A percentile compares a stretch with the other conserved stretches of the same genome.
phyloP scores from a whole-genome alignment of 2,113 vertebrate species.

The Eubucco bourcierii region DNA sequence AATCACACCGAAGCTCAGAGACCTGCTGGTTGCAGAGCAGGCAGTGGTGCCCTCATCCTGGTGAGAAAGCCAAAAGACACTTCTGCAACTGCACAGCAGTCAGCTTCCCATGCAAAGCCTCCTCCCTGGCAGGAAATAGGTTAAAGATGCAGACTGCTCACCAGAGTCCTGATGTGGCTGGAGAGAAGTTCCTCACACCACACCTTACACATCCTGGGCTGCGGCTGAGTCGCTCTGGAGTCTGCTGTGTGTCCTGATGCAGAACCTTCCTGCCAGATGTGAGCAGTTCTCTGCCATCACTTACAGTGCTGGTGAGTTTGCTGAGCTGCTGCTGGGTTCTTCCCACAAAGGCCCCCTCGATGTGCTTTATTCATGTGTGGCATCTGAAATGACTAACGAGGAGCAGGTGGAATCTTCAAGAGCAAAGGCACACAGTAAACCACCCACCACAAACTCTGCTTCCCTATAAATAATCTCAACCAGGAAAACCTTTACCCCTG shows the following conservation, averaged over 20 bases:
- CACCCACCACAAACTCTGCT: slow-evolving; percentile 23
- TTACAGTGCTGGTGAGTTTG: slow-evolving; percentile 21
- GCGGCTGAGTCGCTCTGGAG: neutral
- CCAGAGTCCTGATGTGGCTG: neutral
- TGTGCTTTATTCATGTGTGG: neutral
- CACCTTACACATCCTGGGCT: neutral
- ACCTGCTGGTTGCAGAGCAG: neutral
- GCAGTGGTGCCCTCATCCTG: neutral
- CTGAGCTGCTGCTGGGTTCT: slow-evolving; percentile 17
- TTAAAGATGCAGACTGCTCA: neutral
- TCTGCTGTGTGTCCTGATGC: fast-evolving
- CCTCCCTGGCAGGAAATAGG: neutral
- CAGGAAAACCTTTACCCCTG: slow-evolving; percentile 35
- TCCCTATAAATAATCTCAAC: slow-evolving; percentile 45
- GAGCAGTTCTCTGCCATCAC: slow-evolving; percentile 33
- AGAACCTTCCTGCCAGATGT: neutral
- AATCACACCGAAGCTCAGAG: neutral
- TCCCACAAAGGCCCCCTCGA: neutral
- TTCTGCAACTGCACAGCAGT: neutral
- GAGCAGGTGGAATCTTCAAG: slow-evolving; percentile 13
- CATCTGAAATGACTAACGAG: slow-evolving; percentile 47
- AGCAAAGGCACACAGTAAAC: slow-evolving; percentile 49
- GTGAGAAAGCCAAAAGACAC: neutral
- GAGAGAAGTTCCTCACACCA: neutral
- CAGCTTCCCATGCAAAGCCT: neutral